Evolutionary conservation across 1,140 invertebrate species (phyloP), one percentile per base, ranked within the genome.

Genomic region (Formica selysi): DNA sequence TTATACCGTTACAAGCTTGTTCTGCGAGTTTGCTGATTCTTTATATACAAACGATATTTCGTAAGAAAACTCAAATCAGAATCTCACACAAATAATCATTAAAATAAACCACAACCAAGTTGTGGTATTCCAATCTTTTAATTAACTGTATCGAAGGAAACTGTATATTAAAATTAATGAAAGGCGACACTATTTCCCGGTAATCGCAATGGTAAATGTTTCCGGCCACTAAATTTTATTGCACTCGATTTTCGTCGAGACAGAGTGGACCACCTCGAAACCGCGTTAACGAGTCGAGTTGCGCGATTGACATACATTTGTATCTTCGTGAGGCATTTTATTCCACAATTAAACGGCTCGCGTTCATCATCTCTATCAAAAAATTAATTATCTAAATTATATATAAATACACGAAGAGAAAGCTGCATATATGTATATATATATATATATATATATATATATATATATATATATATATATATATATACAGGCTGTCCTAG

Each of bases 271-370:
- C 86, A 86, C 74, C 67, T 86, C 76, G 87, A 87, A 88, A 88
- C 86, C 78, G 87, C 62, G 79, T 88, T 62, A 76, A 65, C 59
- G 61, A 70, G 41, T 70, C 48, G 71, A 79, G 83, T 76, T 65
- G 61, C 68, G 81, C 87, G 51, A 88, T 89, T 88, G 88, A 87
- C 87, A 86, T 36, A 86, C 87, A 89, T 86, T 85, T 86, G 67
- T 59, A 44, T 10, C 57, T 62, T 83, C 54, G 54, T n/a, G 79
- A 36, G 48, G 67, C 76, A 70, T 44, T 59, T 70, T 70, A 41
- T 51, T 70, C 32, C 51, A 13, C 79, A 83, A 83, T 83, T 83
- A 83, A 74, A 74, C 29, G 29, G 54, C 57, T 83, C 68, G 79
- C 68, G 79, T 74, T 83, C 68, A 54, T 83, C 73, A 83, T 73